Conservation (phyloP, 2,113 vertebrate species). For the Lates calcarifer region DNA sequence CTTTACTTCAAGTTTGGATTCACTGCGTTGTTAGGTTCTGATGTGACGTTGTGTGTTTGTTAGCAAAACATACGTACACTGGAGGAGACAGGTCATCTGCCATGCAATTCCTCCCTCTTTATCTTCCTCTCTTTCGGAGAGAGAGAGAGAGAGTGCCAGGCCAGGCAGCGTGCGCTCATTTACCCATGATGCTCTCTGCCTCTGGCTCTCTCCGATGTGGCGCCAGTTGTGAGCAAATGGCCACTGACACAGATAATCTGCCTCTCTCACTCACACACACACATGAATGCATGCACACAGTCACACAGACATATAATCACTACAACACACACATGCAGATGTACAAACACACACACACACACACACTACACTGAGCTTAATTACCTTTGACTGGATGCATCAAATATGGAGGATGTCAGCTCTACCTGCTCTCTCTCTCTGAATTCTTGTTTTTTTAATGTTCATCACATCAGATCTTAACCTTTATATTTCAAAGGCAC, state of each 20-base stretch:
- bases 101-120: slow-evolving; percentile 53
- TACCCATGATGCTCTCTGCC: slow-evolving; percentile 82
- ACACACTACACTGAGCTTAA: slow-evolving; percentile 68
- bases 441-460: not conserved
- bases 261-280: slow-evolving; percentile 44
- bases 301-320: slow-evolving; percentile 55
- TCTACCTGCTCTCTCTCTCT: slow-evolving; percentile 47
- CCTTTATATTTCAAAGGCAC: not conserved
- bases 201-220: slow-evolving; percentile 75
- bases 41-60: not conserved
- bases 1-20: slow-evolving; percentile 19
- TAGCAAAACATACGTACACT: slow-evolving; percentile 48
- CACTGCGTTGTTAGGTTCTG: slow-evolving; percentile 5
- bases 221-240: slow-evolving; percentile 84
- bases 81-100: slow-evolving; percentile 72
- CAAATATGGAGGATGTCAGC: slow-evolving; percentile 77
- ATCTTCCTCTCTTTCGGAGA: slow-evolving; percentile 35
- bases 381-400: slow-evolving; percentile 82
- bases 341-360: slow-evolving; percentile 16
- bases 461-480: not conserved
- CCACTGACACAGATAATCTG: slow-evolving; percentile 85
- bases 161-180: slow-evolving; percentile 72
- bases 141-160: too few species aligned
- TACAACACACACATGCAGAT: slow-evolving; percentile 44
- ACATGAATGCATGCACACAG: slow-evolving; percentile 44